A percentile compares a stretch with the other conserved stretches of the same genome.
Conservation (phyloP, 2,113 vertebrate genomes). For the Pavo muticus region DNA sequence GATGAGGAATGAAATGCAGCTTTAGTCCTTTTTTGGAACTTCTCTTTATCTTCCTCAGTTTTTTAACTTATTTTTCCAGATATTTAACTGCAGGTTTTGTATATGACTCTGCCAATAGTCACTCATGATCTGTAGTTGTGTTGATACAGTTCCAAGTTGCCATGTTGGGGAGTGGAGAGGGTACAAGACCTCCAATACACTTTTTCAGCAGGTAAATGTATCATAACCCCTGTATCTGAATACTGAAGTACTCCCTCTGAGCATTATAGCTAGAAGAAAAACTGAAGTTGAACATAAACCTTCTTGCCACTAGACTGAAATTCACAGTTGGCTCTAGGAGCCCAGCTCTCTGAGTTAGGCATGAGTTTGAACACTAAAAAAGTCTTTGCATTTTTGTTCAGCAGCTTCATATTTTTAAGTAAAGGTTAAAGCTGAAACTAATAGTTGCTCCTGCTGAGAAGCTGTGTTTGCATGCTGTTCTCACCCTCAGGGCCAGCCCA, state of each 20-base stretch:
- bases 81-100: not conserved
- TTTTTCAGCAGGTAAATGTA: not conserved
- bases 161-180: accelerated
- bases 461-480: not conserved
- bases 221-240: not conserved
- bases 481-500: not conserved
- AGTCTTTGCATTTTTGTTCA: not conserved
- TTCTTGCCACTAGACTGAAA: not conserved
- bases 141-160: not conserved
- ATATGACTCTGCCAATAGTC: not conserved
- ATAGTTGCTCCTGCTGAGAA: slow-evolving; percentile 4
- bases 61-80: not conserved
- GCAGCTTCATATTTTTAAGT: not conserved
- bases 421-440: not conserved
- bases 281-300: not conserved
- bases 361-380: not conserved
- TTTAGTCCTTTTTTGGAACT: not conserved
- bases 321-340: not conserved
- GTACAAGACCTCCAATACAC: not conserved
- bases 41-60: not conserved
- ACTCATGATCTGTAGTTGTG: not conserved
- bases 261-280: not conserved
- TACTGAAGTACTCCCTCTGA: not conserved
- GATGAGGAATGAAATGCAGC: not conserved
- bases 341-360: not conserved